phyloP scores from a whole-genome alignment of 2,113 vertebrate species.

The Pycnonotus jocosus region DNA sequence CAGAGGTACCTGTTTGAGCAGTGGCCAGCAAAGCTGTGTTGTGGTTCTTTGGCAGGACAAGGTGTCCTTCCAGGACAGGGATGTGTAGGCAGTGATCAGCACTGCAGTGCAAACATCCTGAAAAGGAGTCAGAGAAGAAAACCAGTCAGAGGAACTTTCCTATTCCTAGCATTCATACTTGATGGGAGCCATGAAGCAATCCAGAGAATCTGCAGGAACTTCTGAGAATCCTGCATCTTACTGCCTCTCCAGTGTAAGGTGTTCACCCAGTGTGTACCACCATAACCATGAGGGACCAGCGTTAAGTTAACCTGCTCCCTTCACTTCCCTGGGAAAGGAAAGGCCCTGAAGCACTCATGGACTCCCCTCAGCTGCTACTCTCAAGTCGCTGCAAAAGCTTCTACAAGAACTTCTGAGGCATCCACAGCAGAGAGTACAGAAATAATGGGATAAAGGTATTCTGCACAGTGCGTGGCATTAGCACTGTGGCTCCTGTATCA shows the following conservation, averaged over 20 bases:
- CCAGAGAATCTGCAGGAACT: not conserved
- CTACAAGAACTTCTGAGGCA: not conserved
- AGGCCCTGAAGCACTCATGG: not conserved
- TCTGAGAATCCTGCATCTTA: not conserved
- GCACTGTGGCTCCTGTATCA: not conserved
- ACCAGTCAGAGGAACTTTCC: not conserved
- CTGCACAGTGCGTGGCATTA: not conserved
- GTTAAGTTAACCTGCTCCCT: not conserved
- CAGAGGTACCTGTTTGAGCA: slow-evolving; percentile 85
- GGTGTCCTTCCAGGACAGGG: slow-evolving; percentile 93
- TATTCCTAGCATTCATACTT: not conserved
- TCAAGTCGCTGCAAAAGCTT: not conserved
- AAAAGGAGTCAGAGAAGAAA: not conserved
- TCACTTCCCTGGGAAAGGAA: not conserved
- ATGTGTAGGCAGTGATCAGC: slow-evolving; percentile 86
- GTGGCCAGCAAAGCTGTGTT: slow-evolving; percentile 90
- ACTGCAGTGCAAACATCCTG: slow-evolving; percentile 88
- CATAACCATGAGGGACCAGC: not conserved
- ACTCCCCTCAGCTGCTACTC: not conserved
- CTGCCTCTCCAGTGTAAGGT: not conserved
- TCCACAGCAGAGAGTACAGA: not conserved
- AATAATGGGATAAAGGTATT: accelerated
- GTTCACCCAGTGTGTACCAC: not conserved
- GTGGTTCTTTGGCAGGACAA: slow-evolving; percentile 89
- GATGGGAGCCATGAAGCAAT: not conserved